Evolutionary conservation across 2,797 vertebrate genomes (phyloP).

Genomic region (Apogon talboti): DNA sequence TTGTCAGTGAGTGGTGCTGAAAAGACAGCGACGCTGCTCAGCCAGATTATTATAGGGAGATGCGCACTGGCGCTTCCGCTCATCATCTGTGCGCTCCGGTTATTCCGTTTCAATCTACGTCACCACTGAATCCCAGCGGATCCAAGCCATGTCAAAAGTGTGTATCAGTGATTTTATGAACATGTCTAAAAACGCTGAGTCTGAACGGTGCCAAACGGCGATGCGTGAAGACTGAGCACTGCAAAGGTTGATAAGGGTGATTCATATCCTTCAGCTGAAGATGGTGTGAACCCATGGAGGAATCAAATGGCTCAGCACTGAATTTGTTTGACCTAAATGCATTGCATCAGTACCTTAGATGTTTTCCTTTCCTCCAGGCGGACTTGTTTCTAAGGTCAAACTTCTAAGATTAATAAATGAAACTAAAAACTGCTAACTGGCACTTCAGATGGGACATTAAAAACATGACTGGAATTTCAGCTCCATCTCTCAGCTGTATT

Average conservation of each 20-base stretch:
- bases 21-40: slow-evolving; percentile 75
- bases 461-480: slow-evolving; percentile 15
- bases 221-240: not conserved
- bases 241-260: too few relatives aligned
- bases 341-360: too few relatives aligned
- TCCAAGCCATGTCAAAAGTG: slow-evolving; percentile 18
- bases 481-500: not conserved
- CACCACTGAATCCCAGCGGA: slow-evolving; percentile 62
- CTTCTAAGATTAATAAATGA: slow-evolving; percentile 11
- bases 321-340: slow-evolving; percentile 3
- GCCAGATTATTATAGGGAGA: slow-evolving; percentile 76
- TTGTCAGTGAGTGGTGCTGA: slow-evolving; percentile 76
- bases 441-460: slow-evolving; percentile 11
- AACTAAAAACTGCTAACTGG: slow-evolving; percentile 8
- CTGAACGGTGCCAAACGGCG: slow-evolving; percentile 8
- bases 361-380: not conserved
- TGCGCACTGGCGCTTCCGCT: slow-evolving; percentile 74
- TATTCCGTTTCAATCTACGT: slow-evolving; percentile 73
- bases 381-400: slow-evolving; percentile 3
- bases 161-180: slow-evolving; percentile 39
- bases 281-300: too few relatives aligned
- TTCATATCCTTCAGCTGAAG: too few relatives aligned
- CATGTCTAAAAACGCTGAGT: slow-evolving; percentile 14
- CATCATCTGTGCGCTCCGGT: slow-evolving; percentile 69
- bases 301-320: not conserved